Evolutionary conservation across 2,113 vertebrate genomes (phyloP).

Genomic region (Chionodraco myersi): DNA sequence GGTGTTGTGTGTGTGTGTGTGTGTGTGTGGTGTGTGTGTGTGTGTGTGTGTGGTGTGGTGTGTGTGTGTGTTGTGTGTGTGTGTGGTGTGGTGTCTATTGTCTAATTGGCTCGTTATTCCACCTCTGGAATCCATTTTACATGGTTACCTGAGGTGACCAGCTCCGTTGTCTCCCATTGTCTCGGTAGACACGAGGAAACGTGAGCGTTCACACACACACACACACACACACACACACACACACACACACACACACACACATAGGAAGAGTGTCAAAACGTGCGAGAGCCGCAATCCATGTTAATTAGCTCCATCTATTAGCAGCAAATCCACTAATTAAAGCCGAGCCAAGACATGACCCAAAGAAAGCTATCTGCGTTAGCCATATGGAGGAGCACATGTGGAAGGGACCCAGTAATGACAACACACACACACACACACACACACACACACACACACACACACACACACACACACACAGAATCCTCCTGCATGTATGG

Average conservation of each 20-base stretch:
- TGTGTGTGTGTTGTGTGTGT: too few relatives aligned
- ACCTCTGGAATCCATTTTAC: conserved; percentile 79
- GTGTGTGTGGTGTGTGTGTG: too few relatives aligned
- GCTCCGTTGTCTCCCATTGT: conserved; percentile 71
- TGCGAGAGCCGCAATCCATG: conserved; percentile 60
- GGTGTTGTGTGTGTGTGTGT: too few relatives aligned
- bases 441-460: conserved; percentile 25
- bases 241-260: conserved; percentile 17
- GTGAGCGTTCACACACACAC: conserved; percentile 32
- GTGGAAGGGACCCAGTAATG: conserved; percentile 56
- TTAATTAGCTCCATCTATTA: conserved; percentile 83
- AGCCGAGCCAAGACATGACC: conserved; percentile 72
- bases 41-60: conserved; percentile 18
- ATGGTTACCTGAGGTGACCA: conserved; percentile 82
- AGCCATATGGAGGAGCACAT: conserved; percentile 76
- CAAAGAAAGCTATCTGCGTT: conserved; percentile 79
- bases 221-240: conserved; percentile 7
- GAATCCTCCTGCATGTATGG: conserved; percentile 21
- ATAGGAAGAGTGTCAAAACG: conserved; percentile 41
- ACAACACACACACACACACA: conserved; percentile 50
- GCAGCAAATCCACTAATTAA: conserved; percentile 80
- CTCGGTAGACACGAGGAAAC: conserved; percentile 62
- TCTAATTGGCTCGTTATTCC: conserved; percentile 78
- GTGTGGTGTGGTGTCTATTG: conserved; percentile 68
- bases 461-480: conserved; percentile 9